These are phyloP conservation scores for Sebastes reedi DNA, from an alignment of 2,797 vertebrate species.

Conservation along the genomic window DNA sequence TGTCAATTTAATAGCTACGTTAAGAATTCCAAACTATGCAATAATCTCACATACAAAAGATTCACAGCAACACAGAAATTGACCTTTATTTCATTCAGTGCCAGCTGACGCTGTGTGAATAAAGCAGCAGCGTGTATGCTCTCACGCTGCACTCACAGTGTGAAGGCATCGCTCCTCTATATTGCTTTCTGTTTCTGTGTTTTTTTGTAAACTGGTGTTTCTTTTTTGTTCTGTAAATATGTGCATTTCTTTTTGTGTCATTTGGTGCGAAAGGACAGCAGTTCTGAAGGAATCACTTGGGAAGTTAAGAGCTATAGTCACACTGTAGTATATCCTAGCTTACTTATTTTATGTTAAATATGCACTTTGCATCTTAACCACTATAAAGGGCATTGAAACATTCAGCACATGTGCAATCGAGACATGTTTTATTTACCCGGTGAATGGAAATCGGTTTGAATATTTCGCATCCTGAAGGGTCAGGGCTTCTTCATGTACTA, in stretches of 20 bases:
- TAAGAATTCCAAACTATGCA: conserved; percentile 88
- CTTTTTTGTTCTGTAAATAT: conserved; percentile 65
- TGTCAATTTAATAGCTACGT: conserved; percentile 81
- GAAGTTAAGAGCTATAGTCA: conserved; percentile 73
- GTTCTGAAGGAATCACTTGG: conserved; percentile 66
- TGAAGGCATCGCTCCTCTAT: conserved; percentile 58
- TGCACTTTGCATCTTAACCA: conserved; percentile 87
- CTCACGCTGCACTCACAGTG: conserved; percentile 61
- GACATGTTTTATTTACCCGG: conserved; percentile 71
- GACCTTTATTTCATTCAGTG: conserved; percentile 72
- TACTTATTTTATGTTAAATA: conserved; percentile 78
- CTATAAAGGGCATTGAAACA: conserved; percentile 87
- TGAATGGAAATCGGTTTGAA: conserved; percentile 65
- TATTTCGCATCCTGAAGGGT: conserved; percentile 65
- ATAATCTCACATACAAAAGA: conserved; percentile 81
- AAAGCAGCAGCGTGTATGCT: conserved; percentile 68
- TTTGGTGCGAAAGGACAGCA: conserved; percentile 49
- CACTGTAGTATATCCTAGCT: conserved; percentile 74
- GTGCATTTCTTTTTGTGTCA: conserved; percentile 48
- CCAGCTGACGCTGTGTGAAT: conserved; percentile 74
- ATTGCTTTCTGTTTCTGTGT: conserved; percentile 55
- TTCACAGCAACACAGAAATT: conserved; percentile 77
- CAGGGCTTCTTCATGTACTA: conserved; percentile 72
- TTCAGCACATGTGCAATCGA: conserved; percentile 78
- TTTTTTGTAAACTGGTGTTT: conserved; percentile 49